Base-by-base conservation (phyloP, 2,797 vertebrate genomes). In the Phalloptychus januarius region DNA sequence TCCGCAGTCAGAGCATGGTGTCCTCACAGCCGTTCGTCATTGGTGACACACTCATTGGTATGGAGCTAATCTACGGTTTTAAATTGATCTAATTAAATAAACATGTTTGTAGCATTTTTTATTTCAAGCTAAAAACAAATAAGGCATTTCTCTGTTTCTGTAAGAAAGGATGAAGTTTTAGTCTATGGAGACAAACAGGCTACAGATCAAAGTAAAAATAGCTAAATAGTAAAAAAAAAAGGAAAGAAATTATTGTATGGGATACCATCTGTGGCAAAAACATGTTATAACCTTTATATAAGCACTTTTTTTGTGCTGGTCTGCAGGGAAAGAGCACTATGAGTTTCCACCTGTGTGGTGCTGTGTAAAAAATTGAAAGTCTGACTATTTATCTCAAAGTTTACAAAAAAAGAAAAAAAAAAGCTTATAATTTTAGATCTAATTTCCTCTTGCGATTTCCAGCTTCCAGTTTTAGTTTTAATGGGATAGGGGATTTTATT, bases 1-100 rank as follows among this genome's bases (percentile, higher is more conserved):
- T 97, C 89, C 95, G 95, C 42, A 95, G 96, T 77, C 95, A 96
- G 92, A 97, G 84, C 2, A 79, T 95, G 7, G 95, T 98, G 85
- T 97, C 97, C 72, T 97, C 97, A 0, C 97, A 98, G 92, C 97
- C 98, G 4, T 90, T 98, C 82, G 93, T 96, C 81, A 96, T 99
- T 4, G 98, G 96, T 0, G 97, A 97, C 83, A 90, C 89, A 1
- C 90, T 99, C 18, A 42, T 97, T 7, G 98, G 98, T 99, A 93
- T 38, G 91, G 50, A 75, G 61, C 56, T 31, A 80, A 61, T 50
- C 33, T 79, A 46, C 38, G 67, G 2, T 31, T 3, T 20, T 46
- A 13, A 36, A 10, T 31, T 71, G 15, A 44, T 79, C 3, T 74
- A 75, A 77, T 79, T 33, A 5, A 0, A 1, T 54, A 33, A 42